Evolutionary conservation across 2,797 vertebrate species (phyloP).

Genomic region (Hybognathus amarus): DNA sequence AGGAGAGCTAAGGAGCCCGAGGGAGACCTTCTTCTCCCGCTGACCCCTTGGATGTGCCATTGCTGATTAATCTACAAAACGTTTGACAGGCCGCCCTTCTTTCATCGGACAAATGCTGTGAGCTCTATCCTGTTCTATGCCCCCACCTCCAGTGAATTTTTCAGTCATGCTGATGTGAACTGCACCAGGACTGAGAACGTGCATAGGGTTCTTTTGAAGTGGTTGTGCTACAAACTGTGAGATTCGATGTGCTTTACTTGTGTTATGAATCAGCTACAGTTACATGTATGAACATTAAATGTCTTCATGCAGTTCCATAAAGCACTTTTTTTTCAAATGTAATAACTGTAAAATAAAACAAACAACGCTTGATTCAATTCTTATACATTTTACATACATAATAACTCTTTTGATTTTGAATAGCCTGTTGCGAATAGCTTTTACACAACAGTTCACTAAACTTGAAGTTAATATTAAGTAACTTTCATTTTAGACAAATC

Average conservation of each 20-base stretch:
- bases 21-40: slow-evolving; percentile 71
- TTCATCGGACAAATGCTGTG: slow-evolving; percentile 66
- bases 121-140: slow-evolving; percentile 62
- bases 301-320: neutral
- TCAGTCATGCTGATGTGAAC: slow-evolving; percentile 68
- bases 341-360: neutral
- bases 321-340: neutral
- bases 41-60: slow-evolving; percentile 77
- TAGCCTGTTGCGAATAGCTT: neutral
- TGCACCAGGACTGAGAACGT: slow-evolving; percentile 19
- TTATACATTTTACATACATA: neutral
- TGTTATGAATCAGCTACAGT: neutral
- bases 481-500: neutral
- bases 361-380: neutral
- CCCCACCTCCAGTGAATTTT: slow-evolving; percentile 60
- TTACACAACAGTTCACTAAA: neutral
- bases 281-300: neutral
- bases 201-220: slow-evolving; percentile 18
- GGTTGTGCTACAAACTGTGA: slow-evolving; percentile 19
- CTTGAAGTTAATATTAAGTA: neutral
- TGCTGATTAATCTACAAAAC: slow-evolving; percentile 70
- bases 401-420: neutral
- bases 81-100: slow-evolving; percentile 72
- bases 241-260: neutral
- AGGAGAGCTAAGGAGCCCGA: slow-evolving; percentile 70